A percentile compares a stretch with the other conserved stretches of the same genome.
Conservation (phyloP, 2,888 invertebrate genomes). For the Ryuthela nishihirai region DNA sequence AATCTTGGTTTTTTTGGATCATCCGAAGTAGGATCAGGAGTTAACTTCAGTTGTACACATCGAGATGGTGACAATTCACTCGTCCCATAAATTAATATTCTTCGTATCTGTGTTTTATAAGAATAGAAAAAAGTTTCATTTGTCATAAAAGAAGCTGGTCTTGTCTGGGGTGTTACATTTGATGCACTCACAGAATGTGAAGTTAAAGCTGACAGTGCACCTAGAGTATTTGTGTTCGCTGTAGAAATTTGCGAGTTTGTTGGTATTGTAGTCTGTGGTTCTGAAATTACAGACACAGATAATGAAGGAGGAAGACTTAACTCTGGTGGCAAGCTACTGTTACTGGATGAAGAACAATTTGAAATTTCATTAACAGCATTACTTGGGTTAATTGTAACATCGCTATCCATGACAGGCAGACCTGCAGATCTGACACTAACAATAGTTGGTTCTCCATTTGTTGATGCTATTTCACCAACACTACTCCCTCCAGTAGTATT, state of each 20-base stretch:
- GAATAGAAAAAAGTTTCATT: constrained; percentile 14
- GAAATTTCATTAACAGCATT: constrained; percentile 1
- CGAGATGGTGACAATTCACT: constrained; percentile 15
- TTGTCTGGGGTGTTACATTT: neutral
- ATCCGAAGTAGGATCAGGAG: constrained; percentile 18
- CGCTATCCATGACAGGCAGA: neutral
- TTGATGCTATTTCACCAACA: too few relatives aligned
- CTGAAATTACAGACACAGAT: constrained; percentile 16
- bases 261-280: too few relatives aligned
- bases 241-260: too few relatives aligned
- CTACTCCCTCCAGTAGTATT: too few relatives aligned
- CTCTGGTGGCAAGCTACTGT: neutral
- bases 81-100: constrained; percentile 4
- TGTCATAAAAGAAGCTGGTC: constrained; percentile 2
- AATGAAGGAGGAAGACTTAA: constrained; percentile 9
- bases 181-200: too few relatives aligned
- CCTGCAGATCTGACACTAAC: constrained; percentile 10
- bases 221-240: too few relatives aligned
- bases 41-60: constrained; percentile 21
- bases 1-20: constrained; percentile 11
- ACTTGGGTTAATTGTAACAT: constrained; percentile 1
- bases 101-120: neutral
- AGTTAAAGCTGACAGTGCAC: too few relatives aligned
- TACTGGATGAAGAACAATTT: neutral
- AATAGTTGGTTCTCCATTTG: constrained; percentile 12